phyloP scores from a whole-genome alignment of 2,113 vertebrate species.

The Hoplias malabaricus region DNA sequence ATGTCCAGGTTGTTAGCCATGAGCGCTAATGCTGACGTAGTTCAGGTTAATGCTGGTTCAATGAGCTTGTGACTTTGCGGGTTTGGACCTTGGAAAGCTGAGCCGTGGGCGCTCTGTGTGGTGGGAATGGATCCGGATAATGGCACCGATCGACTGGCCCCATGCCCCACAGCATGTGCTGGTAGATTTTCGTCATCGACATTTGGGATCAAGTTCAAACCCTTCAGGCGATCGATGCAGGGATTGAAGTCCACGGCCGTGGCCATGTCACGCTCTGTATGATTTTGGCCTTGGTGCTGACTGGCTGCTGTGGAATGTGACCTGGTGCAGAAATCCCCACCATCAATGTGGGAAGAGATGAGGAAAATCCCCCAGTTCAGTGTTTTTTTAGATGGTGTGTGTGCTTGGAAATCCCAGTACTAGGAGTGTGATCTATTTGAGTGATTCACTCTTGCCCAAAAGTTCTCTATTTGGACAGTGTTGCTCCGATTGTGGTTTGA shows the following conservation, averaged over 20 bases:
- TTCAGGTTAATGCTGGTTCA: constrained; percentile 49
- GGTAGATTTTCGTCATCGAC: constrained; percentile 46
- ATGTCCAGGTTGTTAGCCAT: background rate
- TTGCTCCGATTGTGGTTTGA: background rate
- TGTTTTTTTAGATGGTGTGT: background rate
- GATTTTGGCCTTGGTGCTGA: background rate
- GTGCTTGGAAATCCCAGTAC: background rate
- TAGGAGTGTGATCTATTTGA: background rate
- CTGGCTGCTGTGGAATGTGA: background rate
- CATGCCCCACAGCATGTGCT: constrained; percentile 46
- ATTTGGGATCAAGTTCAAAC: constrained; percentile 53
- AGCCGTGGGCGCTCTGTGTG: constrained; percentile 26
- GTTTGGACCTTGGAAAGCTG: constrained; percentile 48
- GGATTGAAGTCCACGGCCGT: constrained; percentile 36
- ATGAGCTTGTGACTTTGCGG: constrained; percentile 56
- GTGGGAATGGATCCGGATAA: constrained; percentile 52
- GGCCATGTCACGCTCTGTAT: constrained; percentile 2
- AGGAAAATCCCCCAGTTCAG: background rate
- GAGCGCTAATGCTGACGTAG: constrained; percentile 64
- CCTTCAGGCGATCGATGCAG: constrained; percentile 59
- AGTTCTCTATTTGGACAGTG: background rate
- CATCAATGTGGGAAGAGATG: background rate
- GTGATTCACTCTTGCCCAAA: background rate
- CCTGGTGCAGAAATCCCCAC: background rate
- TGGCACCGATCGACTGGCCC: constrained; percentile 53